Evolutionary conservation across 2,113 vertebrate genomes (phyloP), one percentile per base, ranked within the genome.

Genomic region (Oryzias curvinotus): DNA sequence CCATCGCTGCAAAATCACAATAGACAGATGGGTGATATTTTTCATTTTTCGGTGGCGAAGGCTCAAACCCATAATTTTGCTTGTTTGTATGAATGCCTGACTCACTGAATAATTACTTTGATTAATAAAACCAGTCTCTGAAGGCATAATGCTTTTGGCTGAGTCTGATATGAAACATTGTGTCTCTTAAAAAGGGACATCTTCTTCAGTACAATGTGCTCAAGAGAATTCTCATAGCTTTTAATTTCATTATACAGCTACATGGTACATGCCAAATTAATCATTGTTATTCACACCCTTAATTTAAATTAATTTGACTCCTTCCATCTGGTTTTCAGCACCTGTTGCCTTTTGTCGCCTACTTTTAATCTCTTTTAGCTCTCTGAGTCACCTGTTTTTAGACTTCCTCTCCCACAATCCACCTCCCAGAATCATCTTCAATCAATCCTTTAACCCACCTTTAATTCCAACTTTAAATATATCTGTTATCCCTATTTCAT

Each of bases 81-180:
- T 75, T 78, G 78, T 85, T 88, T 84, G 67, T 75, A 64, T 60
- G 66, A 86, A 77, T 61, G 77, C 57, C 60, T 75, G 81, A 84
- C 57, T 89, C 76, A 78, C 63, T 81, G 74, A 82, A 78, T 80
- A 86, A 86, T 90, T 80, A 79, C 65, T 81, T 87, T 83, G 77
- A 90, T 84, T 85, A 87, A 91, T 91, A 80, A 83, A 84, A 79
- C 45, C 57, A 53, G 62, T 73, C 61, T 67, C 67, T 18, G 57
- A 16, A 7, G 28, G 60, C 52, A 54, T 66, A 83, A 78, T 78
- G 68, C 68, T 74, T 70, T 79, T 78, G 81, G 78, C 79, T 79
- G 62, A 62, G 25, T 30, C 50, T 46, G 51, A 45, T 53, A 51
- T 53, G 52, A 28, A 62, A 57, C 48, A 53, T 42, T 0, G 63